Evolutionary conservation across 2,888 invertebrate species (phyloP), one percentile per base, ranked within the genome.

Genomic region (Phaedon cochleariae): DNA sequence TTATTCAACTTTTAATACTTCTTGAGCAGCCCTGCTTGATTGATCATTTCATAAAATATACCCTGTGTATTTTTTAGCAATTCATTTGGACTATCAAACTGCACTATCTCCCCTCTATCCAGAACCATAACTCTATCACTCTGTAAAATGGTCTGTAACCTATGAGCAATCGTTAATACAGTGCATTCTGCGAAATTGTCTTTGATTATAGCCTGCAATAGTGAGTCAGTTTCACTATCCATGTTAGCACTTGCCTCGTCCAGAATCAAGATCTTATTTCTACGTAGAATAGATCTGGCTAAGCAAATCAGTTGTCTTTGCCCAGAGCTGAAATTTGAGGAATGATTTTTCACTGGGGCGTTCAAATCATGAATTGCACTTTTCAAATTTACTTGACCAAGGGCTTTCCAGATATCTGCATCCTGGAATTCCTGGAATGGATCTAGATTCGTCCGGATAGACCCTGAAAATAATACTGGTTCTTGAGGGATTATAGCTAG

Each of bases 401-500:
- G 54, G 4, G 69, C 74, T 6, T 57, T 63, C 76, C 77, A 76
- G 1, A 77, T 65, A 57, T 75, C 71, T 9, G 67, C 58, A 37
- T 76, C 75, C 0, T 69, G 60, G 45, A 72, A 75, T 18, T 70
- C 65, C 18, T 64, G 55, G 49, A 71, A 71, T 9, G 77, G 76
- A 51, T 77, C 76, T 5, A 77, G 41, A 62, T 77, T 77, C 12
- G 80, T 80, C 21, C 89, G 80, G 22, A 89, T 76, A 1, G 86
- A 85, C 31, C 88, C 88, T 0, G 92, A 91, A 84, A 97, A 94
- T 53, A 94, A 84, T 65, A 94, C 92, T 0, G 94, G 94, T 78
- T 94, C 93, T 82, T 94, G 94, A 0, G 94, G 94, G 60, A 94
- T 94, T 76, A 94, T 94, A 10, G 94, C 92, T 66, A 94, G 86